phyloP scores from a whole-genome alignment of 1,140 invertebrate genomes.

The Drosophila simulans region DNA sequence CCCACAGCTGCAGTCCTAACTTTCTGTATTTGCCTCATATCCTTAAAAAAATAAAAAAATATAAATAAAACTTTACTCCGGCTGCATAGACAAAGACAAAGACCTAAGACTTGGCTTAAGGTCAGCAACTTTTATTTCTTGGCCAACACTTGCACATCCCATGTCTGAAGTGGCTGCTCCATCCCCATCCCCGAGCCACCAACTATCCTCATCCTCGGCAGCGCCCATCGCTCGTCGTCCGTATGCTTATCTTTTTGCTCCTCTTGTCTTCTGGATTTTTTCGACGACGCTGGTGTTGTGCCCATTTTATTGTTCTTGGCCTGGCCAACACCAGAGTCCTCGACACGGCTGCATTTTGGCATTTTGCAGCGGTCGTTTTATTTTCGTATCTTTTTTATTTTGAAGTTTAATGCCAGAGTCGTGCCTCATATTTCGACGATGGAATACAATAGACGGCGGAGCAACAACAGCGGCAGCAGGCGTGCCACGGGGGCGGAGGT shows the following conservation, averaged over 20 bases:
- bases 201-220: slow-evolving; percentile 18
- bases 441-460: slow-evolving; percentile 74
- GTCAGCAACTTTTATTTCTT: slow-evolving; percentile 82
- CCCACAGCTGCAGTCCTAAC: slow-evolving; percentile 26
- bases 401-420: slow-evolving; percentile 82
- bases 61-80: slow-evolving; percentile 56
- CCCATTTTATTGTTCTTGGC: slow-evolving; percentile 77
- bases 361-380: slow-evolving; percentile 77
- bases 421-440: slow-evolving; percentile 83
- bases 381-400: slow-evolving; percentile 50
- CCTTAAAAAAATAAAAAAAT: slow-evolving; percentile 32
- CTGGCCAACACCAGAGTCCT: slow-evolving; percentile 72
- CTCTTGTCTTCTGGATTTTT: slow-evolving; percentile 18
- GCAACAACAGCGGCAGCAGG: slow-evolving; percentile 42
- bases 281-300: slow-evolving; percentile 33
- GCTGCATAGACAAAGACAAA: slow-evolving; percentile 76
- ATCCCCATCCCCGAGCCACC: slow-evolving; percentile 16
- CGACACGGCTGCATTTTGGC: slow-evolving; percentile 74
- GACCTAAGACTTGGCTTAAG: slow-evolving; percentile 61
- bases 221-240: slow-evolving; percentile 46
- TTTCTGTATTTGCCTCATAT: slow-evolving; percentile 41
- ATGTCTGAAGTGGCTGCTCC: slow-evolving; percentile 68
- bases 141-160: slow-evolving; percentile 72
- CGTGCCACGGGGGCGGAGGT: slow-evolving; percentile 79
- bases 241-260: slow-evolving; percentile 71